Conservation (phyloP, 1,140 invertebrate species). For the Plutomurus gul region DNA sequence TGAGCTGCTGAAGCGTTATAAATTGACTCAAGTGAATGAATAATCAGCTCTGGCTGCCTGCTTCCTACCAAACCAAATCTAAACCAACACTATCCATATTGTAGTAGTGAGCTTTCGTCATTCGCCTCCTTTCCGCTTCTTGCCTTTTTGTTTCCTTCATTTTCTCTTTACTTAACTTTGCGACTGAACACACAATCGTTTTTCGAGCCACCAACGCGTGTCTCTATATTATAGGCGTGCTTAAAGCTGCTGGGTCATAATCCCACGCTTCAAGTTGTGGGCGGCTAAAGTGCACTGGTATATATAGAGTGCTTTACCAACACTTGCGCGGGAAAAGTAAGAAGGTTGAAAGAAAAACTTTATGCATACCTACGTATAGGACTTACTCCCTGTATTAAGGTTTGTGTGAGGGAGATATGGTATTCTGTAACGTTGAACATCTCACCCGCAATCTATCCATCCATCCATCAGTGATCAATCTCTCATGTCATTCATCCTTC, state of each 20-base stretch:
- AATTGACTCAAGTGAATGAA: slow-evolving; percentile 32
- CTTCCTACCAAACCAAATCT: neutral
- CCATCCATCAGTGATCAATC: neutral
- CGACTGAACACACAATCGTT: too few relatives aligned
- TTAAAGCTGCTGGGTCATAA: too few relatives aligned
- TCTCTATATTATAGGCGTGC: too few relatives aligned
- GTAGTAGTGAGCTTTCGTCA: neutral
- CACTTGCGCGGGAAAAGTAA: too few relatives aligned
- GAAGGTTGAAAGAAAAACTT: too few relatives aligned
- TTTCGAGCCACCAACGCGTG: too few relatives aligned
- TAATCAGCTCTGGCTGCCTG: neutral
- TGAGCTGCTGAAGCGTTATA: slow-evolving; percentile 27
- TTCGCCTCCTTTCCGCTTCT: neutral
- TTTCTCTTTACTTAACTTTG: neutral
- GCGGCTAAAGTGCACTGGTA: too few relatives aligned
- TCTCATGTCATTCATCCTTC: neutral
- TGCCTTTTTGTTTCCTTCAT: neutral
- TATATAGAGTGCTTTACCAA: too few relatives aligned
- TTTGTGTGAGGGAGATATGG: neutral
- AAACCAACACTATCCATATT: neutral
- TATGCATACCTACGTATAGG: neutral
- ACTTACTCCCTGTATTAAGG: neutral
- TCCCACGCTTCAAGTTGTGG: too few relatives aligned
- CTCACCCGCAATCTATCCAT: slow-evolving; percentile 12
- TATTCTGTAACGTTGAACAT: neutral